A percentile compares a stretch with the other conserved stretches of the same genome.
Evolutionary conservation across 2,888 invertebrate genomes (phyloP).

Genomic region (Auanema freiburgensis): DNA sequence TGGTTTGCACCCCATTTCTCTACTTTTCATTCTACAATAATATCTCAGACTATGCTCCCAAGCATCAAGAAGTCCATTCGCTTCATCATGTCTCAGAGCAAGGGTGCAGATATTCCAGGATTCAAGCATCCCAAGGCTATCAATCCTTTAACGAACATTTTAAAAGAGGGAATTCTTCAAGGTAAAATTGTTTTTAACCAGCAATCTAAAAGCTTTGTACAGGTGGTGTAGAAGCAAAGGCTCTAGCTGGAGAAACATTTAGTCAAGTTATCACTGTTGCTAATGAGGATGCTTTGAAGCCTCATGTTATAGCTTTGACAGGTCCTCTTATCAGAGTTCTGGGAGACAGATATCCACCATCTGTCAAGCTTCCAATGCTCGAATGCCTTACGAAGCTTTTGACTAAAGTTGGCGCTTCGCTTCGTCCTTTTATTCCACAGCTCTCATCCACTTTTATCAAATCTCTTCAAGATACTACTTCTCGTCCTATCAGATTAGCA

Average conservation of each 20-base stretch:
- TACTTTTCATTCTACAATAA: not conserved
- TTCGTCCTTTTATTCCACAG: conserved; percentile 97
- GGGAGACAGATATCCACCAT: conserved; percentile 81
- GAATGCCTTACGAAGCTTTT: conserved; percentile 89
- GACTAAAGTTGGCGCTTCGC: conserved; percentile 87
- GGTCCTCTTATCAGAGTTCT: conserved; percentile 96
- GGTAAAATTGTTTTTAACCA: conserved; percentile 15
- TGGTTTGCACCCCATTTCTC: not conserved
- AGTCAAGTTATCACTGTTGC: conserved; percentile 75
- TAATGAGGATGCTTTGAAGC: conserved; percentile 43
- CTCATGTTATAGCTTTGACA: conserved; percentile 93
- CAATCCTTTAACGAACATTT: conserved; percentile 87
- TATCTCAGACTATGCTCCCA: not conserved
- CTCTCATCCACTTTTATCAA: conserved; percentile 96
- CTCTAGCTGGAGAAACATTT: conserved; percentile 88
- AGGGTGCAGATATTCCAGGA: conserved; percentile 43
- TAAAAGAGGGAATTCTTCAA: conserved; percentile 86
- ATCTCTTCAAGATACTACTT: conserved; percentile 80
- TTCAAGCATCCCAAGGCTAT: conserved; percentile 73
- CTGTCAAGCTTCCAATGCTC: conserved; percentile 91
- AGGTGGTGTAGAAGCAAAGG: conserved; percentile 91
- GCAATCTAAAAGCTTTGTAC: conserved; percentile 67
- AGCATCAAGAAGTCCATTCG: conserved; percentile 35
- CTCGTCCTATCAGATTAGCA: conserved; percentile 44
- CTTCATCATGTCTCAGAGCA: conserved; percentile 30